Evolutionary conservation across 2,113 vertebrate genomes (phyloP).

Genomic region (Fregetta grallaria): DNA sequence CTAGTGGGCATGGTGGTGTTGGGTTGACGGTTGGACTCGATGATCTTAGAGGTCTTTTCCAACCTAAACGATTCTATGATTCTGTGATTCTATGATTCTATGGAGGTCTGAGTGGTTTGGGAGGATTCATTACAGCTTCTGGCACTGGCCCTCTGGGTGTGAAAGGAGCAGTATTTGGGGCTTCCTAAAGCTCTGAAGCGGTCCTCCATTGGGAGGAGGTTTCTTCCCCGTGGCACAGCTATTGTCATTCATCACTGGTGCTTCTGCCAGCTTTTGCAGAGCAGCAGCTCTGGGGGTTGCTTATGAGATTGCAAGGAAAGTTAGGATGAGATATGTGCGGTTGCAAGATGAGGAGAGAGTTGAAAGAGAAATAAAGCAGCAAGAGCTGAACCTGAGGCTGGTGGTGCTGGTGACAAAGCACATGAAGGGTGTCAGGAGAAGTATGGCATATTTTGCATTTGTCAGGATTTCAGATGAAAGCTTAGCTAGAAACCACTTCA

Average conservation of each 20-base stretch:
- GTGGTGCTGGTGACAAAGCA: background rate
- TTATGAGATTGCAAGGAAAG: background rate
- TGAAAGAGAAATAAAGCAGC: background rate
- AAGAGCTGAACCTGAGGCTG: background rate
- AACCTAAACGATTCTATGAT: no score
- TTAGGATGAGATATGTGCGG: accelerated
- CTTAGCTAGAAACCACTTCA: background rate
- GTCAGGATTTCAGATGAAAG: background rate
- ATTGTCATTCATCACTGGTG: accelerated
- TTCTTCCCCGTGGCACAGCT: background rate
- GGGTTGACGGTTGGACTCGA: no score
- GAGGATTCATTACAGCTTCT: background rate
- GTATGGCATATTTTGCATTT: accelerated
- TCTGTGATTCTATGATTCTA: no score
- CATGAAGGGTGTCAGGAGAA: accelerated
- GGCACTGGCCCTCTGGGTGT: background rate
- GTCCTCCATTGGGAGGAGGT: background rate
- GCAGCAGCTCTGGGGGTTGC: background rate
- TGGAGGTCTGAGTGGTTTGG: background rate
- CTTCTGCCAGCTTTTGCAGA: background rate
- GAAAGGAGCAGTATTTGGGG: background rate
- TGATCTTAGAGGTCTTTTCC: no score
- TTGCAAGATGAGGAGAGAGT: background rate
- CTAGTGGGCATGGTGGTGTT: no score
- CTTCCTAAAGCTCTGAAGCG: background rate